Evolutionary conservation across 2,113 vertebrate genomes (phyloP), one percentile per base, ranked within the genome.

Genomic region (Pionites leucogaster): DNA sequence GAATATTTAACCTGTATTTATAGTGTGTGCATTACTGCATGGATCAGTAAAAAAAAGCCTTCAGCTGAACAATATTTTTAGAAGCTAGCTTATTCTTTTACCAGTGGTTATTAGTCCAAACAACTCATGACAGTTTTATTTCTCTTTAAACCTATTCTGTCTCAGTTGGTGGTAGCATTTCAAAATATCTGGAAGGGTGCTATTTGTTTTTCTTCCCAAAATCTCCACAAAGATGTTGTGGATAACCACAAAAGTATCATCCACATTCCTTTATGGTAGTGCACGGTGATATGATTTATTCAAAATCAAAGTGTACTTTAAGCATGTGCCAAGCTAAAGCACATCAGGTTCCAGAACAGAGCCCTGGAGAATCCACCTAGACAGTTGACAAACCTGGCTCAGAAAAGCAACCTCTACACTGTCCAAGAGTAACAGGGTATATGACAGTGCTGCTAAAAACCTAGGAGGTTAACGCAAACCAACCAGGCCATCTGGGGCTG

Each of bases 181-280:
- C 93, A 90, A 94, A 96, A 94, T 84, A 95, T 94, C 95, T 93
- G 95, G 94, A 97, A 79, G 86, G 69, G 55, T 44, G 33, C 13
- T 33, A 47, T 75, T 57, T 90, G 74, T 88, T 96, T 96, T 94
- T 78, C 91, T 93, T 97, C 94, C 91, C 79, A 44, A 96, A 89
- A 67, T 79, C 94, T 95, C 95, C 63, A 8, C 53, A 82, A 83
- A 77, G 95, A 82, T 93, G 57, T 71, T 95, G 96, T 81, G 95
- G 96, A 94, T 92, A 91, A 69, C 96, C 72, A 0, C 92, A 31
- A 71, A 72, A 64, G 52, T 72, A 91, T 68, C 35, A n/a, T 86
- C 88, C 60, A 70, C 95, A 95, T 95, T 96, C 97, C 92, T 96
- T 52, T 41, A 46, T 87, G 50, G 77, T 71, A 81, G 63, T 81